Conservation (phyloP, 2,113 vertebrate genomes). For the Antidorcas marsupialis region DNA sequence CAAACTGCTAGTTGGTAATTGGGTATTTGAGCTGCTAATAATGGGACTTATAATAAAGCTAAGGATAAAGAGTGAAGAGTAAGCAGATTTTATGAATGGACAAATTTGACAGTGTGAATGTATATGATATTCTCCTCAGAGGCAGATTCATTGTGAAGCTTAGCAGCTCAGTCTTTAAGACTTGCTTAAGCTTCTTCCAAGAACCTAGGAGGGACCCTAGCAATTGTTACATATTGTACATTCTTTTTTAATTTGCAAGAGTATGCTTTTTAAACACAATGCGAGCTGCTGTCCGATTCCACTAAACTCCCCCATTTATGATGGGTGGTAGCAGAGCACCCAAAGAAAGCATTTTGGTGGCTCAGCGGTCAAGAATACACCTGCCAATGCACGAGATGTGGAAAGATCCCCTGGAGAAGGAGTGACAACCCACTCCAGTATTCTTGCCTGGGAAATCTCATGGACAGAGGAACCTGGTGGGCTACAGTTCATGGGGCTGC, state of each 20-base stretch:
- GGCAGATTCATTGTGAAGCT: background rate
- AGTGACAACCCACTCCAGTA: background rate
- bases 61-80: background rate
- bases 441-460: background rate
- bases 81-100: background rate
- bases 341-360: background rate
- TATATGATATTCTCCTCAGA: background rate
- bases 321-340: too few relatives aligned
- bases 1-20: background rate
- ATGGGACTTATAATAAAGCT: background rate
- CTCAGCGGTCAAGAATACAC: rapidly evolving
- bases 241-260: background rate
- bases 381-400: background rate
- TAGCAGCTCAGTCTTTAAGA: background rate
- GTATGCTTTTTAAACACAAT: background rate
- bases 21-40: background rate
- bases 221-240: background rate
- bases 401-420: background rate
- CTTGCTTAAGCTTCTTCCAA: background rate
- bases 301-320: background rate
- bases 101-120: background rate
- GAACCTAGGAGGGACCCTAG: background rate
- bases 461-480: background rate
- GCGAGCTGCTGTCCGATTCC: background rate
- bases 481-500: background rate